Percentiles rank a stretch among this genome's conserved stretches.
Evolutionary conservation across 2,797 vertebrate species (phyloP).

Genomic region (Dermochelys coriacea): DNA sequence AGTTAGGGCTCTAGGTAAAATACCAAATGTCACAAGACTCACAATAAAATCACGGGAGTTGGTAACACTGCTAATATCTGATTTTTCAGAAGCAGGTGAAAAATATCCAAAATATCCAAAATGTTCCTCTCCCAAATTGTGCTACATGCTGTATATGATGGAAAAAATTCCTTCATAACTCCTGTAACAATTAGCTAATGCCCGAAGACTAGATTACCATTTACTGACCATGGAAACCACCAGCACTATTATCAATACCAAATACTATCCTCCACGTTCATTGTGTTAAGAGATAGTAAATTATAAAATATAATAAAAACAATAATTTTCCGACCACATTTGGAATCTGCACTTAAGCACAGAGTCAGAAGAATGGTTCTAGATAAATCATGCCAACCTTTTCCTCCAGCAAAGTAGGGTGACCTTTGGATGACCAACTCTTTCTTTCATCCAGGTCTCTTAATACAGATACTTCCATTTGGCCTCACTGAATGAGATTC

Average conservation of each 20-base stretch:
- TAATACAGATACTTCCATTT: not conserved
- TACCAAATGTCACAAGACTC: not conserved
- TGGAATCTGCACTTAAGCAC: not conserved
- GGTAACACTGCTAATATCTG: not conserved
- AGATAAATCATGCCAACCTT: not conserved
- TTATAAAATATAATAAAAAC: not conserved
- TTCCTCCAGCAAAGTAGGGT: not conserved
- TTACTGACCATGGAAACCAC: not conserved
- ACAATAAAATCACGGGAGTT: not conserved
- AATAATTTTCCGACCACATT: not conserved
- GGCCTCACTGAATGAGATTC: not conserved
- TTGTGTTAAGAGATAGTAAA: not conserved
- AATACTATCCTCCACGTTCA: not conserved
- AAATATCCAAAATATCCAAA: not conserved
- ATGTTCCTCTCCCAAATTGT: not conserved
- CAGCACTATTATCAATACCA: not conserved
- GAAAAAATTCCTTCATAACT: not conserved
- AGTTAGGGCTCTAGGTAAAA: not conserved
- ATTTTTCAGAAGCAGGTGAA: not conserved
- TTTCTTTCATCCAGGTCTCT: not conserved
- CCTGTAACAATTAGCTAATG: not conserved
- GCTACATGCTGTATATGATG: not conserved
- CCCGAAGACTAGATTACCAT: not conserved
- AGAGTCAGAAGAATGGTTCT: not conserved
- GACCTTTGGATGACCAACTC: fast-evolving